Percentiles rank a stretch among this genome's conserved stretches.
Evolutionary conservation across 2,888 invertebrate genomes (phyloP).

Genomic region (Amphiduros pacificus): DNA sequence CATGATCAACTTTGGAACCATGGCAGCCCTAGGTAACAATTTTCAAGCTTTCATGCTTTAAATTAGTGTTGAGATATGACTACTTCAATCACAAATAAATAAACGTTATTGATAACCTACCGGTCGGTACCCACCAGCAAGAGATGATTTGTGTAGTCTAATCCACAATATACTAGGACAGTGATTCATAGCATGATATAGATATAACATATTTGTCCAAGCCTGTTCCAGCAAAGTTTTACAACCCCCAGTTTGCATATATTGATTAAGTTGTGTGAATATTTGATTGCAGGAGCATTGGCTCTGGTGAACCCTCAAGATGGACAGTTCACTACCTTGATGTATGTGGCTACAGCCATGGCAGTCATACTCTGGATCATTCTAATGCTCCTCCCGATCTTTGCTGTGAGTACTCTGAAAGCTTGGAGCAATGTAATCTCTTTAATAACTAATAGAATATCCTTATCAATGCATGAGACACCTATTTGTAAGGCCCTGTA

Average conservation of each 20-base stretch:
- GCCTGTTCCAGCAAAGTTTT: too few species aligned
- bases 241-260: too few species aligned
- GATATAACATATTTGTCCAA: too few species aligned
- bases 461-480: not conserved
- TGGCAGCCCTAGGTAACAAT: constrained; percentile 20
- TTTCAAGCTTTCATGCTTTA: too few species aligned
- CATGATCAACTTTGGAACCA: constrained; percentile 26
- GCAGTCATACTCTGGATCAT: constrained; percentile 42
- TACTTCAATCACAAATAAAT: too few species aligned
- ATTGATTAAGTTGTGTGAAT: too few species aligned
- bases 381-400: constrained; percentile 50
- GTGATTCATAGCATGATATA: too few species aligned
- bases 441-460: not conserved
- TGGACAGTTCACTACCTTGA: constrained; percentile 42
- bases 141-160: too few species aligned
- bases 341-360: constrained; percentile 49
- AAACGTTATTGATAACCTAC: too few species aligned
- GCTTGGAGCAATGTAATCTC: not conserved
- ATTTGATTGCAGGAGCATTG: constrained; percentile 13
- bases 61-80: not conserved
- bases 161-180: too few species aligned
- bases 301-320: constrained; percentile 39
- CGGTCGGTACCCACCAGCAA: too few species aligned
- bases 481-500: too few species aligned
- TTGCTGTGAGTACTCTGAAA: constrained; percentile 44